Evolutionary conservation across 2,888 invertebrate species (phyloP).

Genomic region (Pristionchus arcanus): DNA sequence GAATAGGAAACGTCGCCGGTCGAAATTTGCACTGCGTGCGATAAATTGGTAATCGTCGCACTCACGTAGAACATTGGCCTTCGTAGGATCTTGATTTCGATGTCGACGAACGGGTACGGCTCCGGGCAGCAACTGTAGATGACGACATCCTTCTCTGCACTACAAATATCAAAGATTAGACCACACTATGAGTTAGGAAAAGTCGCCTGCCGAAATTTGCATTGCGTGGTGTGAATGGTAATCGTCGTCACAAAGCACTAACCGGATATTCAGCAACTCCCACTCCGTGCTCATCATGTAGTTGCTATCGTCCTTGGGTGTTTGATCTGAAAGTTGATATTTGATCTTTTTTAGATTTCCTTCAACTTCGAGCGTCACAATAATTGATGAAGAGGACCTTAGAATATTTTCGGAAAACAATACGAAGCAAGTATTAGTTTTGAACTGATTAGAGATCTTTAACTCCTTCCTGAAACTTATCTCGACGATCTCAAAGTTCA

Average conservation of each 20-base stretch:
- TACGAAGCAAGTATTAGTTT: too few species aligned
- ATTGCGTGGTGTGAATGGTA: background rate
- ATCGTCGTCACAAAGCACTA: background rate
- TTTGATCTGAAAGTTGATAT: slow-evolving; percentile 26
- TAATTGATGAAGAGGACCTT: too few species aligned
- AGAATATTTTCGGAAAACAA: too few species aligned
- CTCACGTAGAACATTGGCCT: slow-evolving; percentile 84
- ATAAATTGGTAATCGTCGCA: slow-evolving; percentile 6
- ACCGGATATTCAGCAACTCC: slow-evolving; percentile 72
- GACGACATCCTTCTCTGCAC: slow-evolving; percentile 84
- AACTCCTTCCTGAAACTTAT: too few species aligned
- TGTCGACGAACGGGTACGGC: slow-evolving; percentile 90
- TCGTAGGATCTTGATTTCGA: slow-evolving; percentile 87
- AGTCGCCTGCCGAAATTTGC: background rate
- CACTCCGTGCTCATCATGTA: slow-evolving; percentile 79
- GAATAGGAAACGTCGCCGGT: slow-evolving; percentile 12
- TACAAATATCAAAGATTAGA: slow-evolving; percentile 42
- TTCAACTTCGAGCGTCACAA: too few species aligned
- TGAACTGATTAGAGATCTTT: too few species aligned
- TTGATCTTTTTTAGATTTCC: background rate
- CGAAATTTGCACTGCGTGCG: background rate
- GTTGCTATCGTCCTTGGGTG: slow-evolving; percentile 70
- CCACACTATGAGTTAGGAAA: background rate
- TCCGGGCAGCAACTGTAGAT: slow-evolving; percentile 89
- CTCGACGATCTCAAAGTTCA: too few species aligned